A percentile compares a stretch with the other conserved stretches of the same genome.
Evolutionary conservation across 2,888 invertebrate species (phyloP).

Genomic region (Philereme transversata): DNA sequence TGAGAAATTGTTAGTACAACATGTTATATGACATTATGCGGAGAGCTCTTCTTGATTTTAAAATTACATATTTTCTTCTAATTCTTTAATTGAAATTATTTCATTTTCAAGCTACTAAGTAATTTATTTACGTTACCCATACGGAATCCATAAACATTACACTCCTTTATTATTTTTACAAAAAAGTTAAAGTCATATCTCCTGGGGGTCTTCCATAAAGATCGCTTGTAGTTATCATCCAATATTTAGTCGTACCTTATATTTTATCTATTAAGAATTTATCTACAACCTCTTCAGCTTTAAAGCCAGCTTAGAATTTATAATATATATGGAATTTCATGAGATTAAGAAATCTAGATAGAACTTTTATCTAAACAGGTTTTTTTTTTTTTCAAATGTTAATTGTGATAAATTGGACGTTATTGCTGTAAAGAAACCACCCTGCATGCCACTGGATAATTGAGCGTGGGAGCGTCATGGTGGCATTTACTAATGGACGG

Average conservation of each 20-base stretch:
- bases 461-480: conserved; percentile 74
- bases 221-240: conserved; percentile 20
- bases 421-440: conserved; percentile 54
- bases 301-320: conserved; percentile 5
- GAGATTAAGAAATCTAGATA: neutral
- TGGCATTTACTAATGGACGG: conserved; percentile 72
- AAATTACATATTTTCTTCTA: conserved; percentile 5
- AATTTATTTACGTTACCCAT: conserved; percentile 25
- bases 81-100: conserved; percentile 18
- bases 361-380: conserved; percentile 1
- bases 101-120: conserved; percentile 22
- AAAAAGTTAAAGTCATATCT: conserved; percentile 30
- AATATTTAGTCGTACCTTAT: conserved; percentile 16
- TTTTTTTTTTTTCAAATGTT: conserved; percentile 5
- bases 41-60: no score
- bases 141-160: conserved; percentile 32
- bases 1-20: neutral
- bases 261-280: conserved; percentile 7
- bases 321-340: neutral
- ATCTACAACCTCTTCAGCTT: conserved; percentile 1
- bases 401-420: conserved; percentile 37
- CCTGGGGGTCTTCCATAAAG: conserved; percentile 35
- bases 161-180: conserved; percentile 22
- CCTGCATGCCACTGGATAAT: conserved; percentile 54
- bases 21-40: neutral